A percentile compares a stretch with the other conserved stretches of the same genome.
These are phyloP conservation scores for Agriopis marginaria DNA, from an alignment of 2,888 invertebrate genomes.

Conservation along the genomic window DNA sequence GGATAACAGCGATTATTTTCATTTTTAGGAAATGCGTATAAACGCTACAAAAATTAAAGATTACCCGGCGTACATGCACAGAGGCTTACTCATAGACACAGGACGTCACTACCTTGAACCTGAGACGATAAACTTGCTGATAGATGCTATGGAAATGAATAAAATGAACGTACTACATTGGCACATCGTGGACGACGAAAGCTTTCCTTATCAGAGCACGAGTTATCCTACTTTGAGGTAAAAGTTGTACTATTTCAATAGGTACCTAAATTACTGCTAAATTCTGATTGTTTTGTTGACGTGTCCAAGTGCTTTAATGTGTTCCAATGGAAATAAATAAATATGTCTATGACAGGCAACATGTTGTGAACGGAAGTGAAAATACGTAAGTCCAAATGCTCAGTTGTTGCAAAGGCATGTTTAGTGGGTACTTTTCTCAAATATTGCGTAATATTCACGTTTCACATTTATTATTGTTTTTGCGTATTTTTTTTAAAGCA, in stretches of 20 bases:
- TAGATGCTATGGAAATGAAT: slow-evolving; percentile 96
- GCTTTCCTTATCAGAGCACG: slow-evolving; percentile 94
- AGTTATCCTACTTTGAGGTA: slow-evolving; percentile 91
- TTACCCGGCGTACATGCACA: slow-evolving; percentile 91
- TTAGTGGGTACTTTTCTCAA: no score
- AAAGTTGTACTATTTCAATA: not conserved
- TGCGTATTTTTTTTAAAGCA: no score
- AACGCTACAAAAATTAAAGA: slow-evolving; percentile 90
- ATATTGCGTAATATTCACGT: no score
- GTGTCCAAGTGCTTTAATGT: no score
- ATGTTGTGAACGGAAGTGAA: no score
- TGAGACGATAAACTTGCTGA: slow-evolving; percentile 86
- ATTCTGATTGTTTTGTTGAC: no score
- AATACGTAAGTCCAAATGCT: no score
- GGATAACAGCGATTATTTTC: not conserved
- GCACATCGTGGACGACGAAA: slow-evolving; percentile 97
- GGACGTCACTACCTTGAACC: slow-evolving; percentile 93
- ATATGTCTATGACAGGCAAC: no score
- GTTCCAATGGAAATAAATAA: no score
- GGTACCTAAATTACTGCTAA: no score
- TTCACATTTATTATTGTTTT: no score
- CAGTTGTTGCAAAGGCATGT: no score
- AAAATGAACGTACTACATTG: slow-evolving; percentile 98
- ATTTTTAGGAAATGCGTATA: slow-evolving; percentile 86
- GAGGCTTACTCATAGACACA: slow-evolving; percentile 95